Evolutionary conservation across 2,888 invertebrate genomes (phyloP).

Genomic region (Chaetogeoica ovagalla): DNA sequence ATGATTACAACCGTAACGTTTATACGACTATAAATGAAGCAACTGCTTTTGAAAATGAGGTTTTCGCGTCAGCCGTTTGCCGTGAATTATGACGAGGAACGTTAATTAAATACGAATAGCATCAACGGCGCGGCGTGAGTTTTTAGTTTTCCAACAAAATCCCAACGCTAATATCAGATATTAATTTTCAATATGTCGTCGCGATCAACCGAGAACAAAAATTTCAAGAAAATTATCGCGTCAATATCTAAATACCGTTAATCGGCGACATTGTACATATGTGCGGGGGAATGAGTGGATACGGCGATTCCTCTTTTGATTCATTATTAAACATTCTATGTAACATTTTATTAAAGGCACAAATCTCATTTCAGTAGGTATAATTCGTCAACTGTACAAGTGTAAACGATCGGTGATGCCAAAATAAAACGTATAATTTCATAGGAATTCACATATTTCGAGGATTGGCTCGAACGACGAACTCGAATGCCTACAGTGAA

Average conservation of each 20-base stretch:
- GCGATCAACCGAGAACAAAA: background rate
- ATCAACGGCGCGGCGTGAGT: background rate
- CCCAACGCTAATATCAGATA: background rate
- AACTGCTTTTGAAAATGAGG: conserved; percentile 16
- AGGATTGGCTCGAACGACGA: too few relatives aligned
- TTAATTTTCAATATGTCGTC: background rate
- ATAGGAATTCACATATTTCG: too few relatives aligned
- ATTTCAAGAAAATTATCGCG: background rate
- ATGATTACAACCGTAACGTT: background rate
- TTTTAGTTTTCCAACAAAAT: background rate
- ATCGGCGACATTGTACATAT: background rate
- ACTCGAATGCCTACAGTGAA: too few relatives aligned
- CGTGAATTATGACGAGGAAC: background rate
- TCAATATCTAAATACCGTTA: background rate
- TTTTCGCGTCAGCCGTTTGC: background rate
- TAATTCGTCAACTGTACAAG: too few relatives aligned
- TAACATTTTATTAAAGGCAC: too few relatives aligned
- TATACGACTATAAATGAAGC: background rate
- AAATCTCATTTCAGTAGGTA: too few relatives aligned
- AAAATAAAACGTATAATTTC: too few relatives aligned
- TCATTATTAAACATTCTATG: background rate
- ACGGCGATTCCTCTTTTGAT: background rate
- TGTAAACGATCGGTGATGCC: too few relatives aligned
- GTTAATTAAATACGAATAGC: background rate
- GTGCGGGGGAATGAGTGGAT: background rate